phyloP scores from a whole-genome alignment of 2,797 vertebrate genomes.

The Anniella stebbinsi region DNA sequence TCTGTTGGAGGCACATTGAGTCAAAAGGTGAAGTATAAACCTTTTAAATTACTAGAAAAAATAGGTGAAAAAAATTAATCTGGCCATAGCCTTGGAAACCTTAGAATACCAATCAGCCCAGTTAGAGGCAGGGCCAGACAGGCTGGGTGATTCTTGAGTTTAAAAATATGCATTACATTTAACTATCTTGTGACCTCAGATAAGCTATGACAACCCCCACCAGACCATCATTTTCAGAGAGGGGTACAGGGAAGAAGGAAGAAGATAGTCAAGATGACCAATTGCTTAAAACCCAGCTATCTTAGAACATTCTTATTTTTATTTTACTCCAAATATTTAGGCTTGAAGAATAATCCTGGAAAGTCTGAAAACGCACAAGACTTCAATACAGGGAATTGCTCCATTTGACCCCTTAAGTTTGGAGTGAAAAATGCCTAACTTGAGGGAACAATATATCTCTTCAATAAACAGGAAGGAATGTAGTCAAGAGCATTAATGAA shows the following conservation, averaged over 20 bases:
- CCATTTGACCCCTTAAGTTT: too few relatives aligned
- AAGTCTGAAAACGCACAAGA: too few relatives aligned
- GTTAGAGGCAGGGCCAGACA: not conserved
- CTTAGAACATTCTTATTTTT: too few relatives aligned
- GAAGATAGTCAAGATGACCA: too few relatives aligned
- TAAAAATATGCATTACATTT: not conserved
- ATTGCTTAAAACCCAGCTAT: too few relatives aligned
- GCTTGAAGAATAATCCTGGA: not conserved
- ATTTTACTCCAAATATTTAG: not conserved
- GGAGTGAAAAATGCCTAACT: too few relatives aligned
- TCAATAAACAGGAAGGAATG: too few relatives aligned
- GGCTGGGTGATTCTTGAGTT: not conserved
- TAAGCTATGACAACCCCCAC: not conserved
- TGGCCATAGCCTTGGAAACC: not conserved
- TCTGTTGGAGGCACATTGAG: not conserved
- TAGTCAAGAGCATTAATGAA: too few relatives aligned
- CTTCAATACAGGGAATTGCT: too few relatives aligned
- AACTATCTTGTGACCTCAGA: not conserved
- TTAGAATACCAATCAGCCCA: not conserved
- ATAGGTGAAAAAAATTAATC: not conserved
- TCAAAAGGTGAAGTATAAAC: not conserved
- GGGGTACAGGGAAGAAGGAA: too few relatives aligned
- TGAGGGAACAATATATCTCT: too few relatives aligned
- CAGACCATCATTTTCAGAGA: too few relatives aligned
- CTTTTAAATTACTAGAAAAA: not conserved